Base-by-base conservation (phyloP, 35 echinoderm and acorn worm genomes). In the Eucidaris tribuloides region DNA sequence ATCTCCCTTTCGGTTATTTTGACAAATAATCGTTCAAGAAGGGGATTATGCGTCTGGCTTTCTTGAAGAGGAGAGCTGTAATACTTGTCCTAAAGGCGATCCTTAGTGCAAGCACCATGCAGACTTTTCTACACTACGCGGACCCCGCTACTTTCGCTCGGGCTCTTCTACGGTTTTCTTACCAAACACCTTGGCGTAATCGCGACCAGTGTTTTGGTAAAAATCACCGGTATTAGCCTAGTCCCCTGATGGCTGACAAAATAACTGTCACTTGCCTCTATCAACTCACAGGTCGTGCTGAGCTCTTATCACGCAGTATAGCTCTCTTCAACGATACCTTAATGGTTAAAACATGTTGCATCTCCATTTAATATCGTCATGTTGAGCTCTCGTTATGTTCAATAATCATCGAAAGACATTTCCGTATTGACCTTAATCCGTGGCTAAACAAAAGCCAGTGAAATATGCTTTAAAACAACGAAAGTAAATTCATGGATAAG, bases 21-120 rank as follows among this genome's bases (percentile, higher is more conserved):
- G 68, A 74, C 68, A 74, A 74, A 74, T 74, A 74, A 74, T 74
- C 68, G 68, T 74, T 74, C 68, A 74, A 74, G 68, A 74, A 74
- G 68, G 68, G 68, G 68, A 74, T 74, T 74, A 74, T 74, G 68
- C 68, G 68, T 74, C 68, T 74, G 68, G 68, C 68, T 74, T 74
- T 74, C 37, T 74, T 25, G 24, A 44, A 44, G 68, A 35, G 68
- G 68, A 74, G 68, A 74, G 68, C 41, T 44, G 41, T 74, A 74
- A 74, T 74, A 74, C 68, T n/a, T 74, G 68, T 74, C 68, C 68
- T 74, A 17, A 74, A 74, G 68, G 68, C 68, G 13, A 20, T 74
- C 28, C 68, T 27, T 44, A 36, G 41, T 44, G 41, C 68, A 41
- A n/a, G 68, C 14, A 44, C 36, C 36, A 36, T 35, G 7, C 44